Conservation (phyloP, 2,888 invertebrate species). For the Andrena praecox region DNA sequence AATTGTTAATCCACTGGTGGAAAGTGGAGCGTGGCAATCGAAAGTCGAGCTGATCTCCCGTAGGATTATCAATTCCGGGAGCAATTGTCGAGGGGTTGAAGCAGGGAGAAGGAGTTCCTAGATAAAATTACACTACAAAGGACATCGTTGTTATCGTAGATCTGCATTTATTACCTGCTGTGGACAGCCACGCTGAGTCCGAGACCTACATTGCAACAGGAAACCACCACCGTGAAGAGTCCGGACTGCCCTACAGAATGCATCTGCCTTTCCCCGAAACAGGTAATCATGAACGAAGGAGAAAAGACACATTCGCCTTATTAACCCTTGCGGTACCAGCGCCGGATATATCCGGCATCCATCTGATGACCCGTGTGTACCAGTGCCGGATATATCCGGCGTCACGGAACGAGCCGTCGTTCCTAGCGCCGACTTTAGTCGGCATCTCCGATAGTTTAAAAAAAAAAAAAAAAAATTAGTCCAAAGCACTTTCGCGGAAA, state of each 20-base stretch:
- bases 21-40: background rate
- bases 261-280: slow-evolving; percentile 94
- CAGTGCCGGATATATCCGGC: too few relatives aligned
- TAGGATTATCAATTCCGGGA: background rate
- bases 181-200: slow-evolving; percentile 77
- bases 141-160: slow-evolving; percentile 58
- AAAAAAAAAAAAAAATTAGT: too few relatives aligned
- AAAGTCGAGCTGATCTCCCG: background rate
- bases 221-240: slow-evolving; percentile 74
- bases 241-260: slow-evolving; percentile 92
- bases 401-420: too few relatives aligned
- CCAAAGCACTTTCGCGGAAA: too few relatives aligned
- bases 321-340: too few relatives aligned
- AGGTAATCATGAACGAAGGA: slow-evolving; percentile 86
- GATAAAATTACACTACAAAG: background rate
- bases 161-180: slow-evolving; percentile 78
- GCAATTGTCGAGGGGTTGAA: background rate
- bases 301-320: too few relatives aligned
- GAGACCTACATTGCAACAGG: slow-evolving; percentile 73
- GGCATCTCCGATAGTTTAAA: too few relatives aligned
- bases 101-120: too few relatives aligned
- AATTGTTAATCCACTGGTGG: background rate
- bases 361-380: too few relatives aligned
- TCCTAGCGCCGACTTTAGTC: too few relatives aligned
- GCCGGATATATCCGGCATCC: too few relatives aligned